Base-by-base conservation (phyloP, 2,113 vertebrate genomes). In the Phalacrocorax aristotelis region DNA sequence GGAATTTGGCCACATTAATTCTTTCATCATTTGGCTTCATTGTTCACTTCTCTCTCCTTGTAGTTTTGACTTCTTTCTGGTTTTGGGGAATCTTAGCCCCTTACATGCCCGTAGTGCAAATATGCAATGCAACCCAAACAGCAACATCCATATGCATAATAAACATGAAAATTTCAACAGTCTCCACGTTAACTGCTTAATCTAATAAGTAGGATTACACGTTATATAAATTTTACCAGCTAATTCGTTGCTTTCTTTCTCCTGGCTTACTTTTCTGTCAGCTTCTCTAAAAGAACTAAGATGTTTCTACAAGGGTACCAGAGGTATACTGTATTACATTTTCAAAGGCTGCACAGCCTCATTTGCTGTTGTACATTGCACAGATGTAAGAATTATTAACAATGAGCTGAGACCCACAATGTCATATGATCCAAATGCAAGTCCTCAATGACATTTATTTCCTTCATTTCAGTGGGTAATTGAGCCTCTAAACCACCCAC, bases 401-500 rank as follows among this genome's bases (percentile, higher is more conserved):
- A 88, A 77, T 10, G 58, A 90, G 51, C 38, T 48, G 68, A 96
- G 76, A 86, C 42, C 46, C 66, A 89, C 79, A 55, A 16, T 62
- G 82, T 60, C 83, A 88, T 61, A 68, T 15, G 74, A 94, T 79
- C 89, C 81, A 71, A 94, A 96, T 62, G 57, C 78, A 95, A 90
- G 60, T 79, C 84, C 81, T 83, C 30, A 36, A 89, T 91, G 87
- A 83, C 70, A 80, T 90, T 87, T 92, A 89, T 91, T 94, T 91
- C 93, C 79, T 83, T 69, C 36, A 40, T 87, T 94, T 81, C 91
- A 84, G 64, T 29, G 32, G 69, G 62, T 90, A 90, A 95, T 29
- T 70, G 68, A 93, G 94, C 79, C 89, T 95, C 74, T 82, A 90
- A 97, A 86, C 76, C 96, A 95, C 90, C 80, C 90, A 94, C 72